Percentiles rank a stretch among this genome's conserved stretches.
Conservation (phyloP, 2,797 vertebrate species). For the Garrulus glandarius region DNA sequence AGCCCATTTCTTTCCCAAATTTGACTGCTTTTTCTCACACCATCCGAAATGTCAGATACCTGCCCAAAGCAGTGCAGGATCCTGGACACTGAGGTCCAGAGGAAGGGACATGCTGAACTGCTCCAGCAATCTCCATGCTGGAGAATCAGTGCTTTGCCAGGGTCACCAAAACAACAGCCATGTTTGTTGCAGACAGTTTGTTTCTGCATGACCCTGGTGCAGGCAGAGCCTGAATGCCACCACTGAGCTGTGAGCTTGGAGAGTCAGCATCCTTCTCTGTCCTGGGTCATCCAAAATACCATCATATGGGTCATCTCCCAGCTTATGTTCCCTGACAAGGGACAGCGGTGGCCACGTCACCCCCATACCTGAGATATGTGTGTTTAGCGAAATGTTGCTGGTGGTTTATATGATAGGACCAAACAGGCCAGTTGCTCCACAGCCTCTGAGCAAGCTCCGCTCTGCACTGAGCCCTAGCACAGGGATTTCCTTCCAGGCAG, state of each 20-base stretch:
- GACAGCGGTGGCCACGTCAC: accelerated
- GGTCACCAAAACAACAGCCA: neutral
- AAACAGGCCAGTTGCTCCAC: neutral
- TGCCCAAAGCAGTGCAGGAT: neutral
- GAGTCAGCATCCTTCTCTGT: accelerated
- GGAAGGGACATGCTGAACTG: neutral
- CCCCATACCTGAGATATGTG: neutral
- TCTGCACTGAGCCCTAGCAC: neutral
- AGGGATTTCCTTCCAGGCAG: neutral
- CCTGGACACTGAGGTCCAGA: neutral
- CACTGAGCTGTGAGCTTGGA: neutral
- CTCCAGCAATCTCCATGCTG: accelerated
- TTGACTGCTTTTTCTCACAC: neutral
- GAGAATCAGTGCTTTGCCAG: neutral
- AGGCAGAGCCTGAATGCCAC: neutral
- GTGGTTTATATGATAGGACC: neutral
- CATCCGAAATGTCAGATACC: accelerated
- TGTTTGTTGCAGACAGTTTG: neutral
- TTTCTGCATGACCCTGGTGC: neutral
- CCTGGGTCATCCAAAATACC: neutral
- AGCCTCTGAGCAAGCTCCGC: accelerated
- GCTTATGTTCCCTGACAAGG: neutral
- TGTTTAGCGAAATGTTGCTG: neutral
- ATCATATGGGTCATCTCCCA: accelerated
- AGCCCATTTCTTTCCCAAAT: neutral